A percentile compares a stretch with the other conserved stretches of the same genome.
phyloP scores from a whole-genome alignment of 2,113 vertebrate genomes.

The Zootoca vivipara region DNA sequence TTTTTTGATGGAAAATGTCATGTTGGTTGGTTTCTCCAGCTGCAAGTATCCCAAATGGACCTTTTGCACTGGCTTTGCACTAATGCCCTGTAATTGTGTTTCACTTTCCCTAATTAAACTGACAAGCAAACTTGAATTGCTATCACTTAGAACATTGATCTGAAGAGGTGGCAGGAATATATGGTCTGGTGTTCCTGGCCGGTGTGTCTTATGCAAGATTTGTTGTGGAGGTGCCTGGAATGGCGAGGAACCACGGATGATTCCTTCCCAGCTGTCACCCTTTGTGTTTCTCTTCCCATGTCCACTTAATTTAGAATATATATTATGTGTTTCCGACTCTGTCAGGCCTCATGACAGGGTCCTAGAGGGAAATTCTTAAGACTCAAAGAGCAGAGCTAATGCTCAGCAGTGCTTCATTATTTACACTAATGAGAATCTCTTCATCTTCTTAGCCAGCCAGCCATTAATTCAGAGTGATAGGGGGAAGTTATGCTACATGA shows the following conservation, averaged over 20 bases:
- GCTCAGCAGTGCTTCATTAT: slow-evolving; percentile 17
- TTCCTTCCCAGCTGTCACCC: neutral
- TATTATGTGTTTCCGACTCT: neutral
- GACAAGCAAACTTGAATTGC: slow-evolving; percentile 77
- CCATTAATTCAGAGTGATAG: neutral
- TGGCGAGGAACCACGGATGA: neutral
- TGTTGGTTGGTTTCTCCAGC: slow-evolving; percentile 37
- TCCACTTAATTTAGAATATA: neutral
- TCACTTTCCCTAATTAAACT: slow-evolving; percentile 82
- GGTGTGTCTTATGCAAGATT: neutral
- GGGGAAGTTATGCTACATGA: neutral
- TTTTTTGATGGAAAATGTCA: slow-evolving; percentile 64
- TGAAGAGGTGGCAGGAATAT: slow-evolving; percentile 58
- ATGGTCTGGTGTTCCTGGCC: neutral
- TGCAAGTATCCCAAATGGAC: slow-evolving; percentile 40
- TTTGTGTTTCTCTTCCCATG: neutral
- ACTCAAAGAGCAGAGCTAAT: neutral
- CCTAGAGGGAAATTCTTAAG: neutral
- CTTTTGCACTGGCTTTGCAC: slow-evolving; percentile 69
- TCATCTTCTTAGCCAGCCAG: slow-evolving; percentile 10
- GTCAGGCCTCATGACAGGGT: neutral
- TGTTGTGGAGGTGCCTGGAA: neutral
- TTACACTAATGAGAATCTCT: slow-evolving; percentile 18
- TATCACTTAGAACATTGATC: slow-evolving; percentile 84
- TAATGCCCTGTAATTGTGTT: slow-evolving; percentile 81